These are phyloP conservation scores for Epiblema foenella DNA, from an alignment of 2,888 invertebrate species.

Conservation along the genomic window DNA sequence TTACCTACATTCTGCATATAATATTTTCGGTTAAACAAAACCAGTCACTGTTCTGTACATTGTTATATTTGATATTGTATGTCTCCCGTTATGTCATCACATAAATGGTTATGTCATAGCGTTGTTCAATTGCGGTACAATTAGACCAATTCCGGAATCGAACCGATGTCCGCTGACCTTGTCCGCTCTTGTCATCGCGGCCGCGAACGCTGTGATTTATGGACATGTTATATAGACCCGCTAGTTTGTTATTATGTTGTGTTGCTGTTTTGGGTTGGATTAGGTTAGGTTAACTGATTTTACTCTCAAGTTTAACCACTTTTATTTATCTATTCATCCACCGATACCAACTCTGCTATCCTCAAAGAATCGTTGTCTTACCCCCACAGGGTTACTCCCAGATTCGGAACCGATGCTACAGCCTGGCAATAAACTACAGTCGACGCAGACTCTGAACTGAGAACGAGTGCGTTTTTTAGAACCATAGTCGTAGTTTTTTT, in stretches of 20 bases:
- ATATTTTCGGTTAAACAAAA: background rate
- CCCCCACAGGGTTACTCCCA: too few species aligned
- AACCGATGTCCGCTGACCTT: constrained; percentile 21
- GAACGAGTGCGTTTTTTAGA: too few species aligned
- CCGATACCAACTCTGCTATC: too few species aligned
- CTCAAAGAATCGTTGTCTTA: too few species aligned
- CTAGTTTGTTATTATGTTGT: background rate
- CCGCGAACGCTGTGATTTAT: constrained; percentile 14
- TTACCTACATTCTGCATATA: too few species aligned
- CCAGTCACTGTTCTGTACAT: background rate
- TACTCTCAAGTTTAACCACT: too few species aligned
- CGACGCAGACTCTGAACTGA: too few species aligned
- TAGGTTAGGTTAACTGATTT: background rate
- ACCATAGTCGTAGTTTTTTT: too few species aligned
- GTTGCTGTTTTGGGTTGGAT: too few species aligned
- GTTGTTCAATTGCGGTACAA: constrained; percentile 20
- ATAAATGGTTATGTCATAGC: constrained; percentile 15
- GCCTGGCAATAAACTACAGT: too few species aligned
- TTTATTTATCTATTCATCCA: too few species aligned
- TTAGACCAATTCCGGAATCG: constrained; percentile 26
- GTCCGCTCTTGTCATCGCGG: constrained; percentile 14
- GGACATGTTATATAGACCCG: background rate
- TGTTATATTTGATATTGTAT: background rate
- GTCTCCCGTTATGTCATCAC: constrained; percentile 13
- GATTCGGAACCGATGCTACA: too few species aligned